Base-by-base conservation (phyloP, 2,888 invertebrate genomes). In the Drosophila barbarae region DNA sequence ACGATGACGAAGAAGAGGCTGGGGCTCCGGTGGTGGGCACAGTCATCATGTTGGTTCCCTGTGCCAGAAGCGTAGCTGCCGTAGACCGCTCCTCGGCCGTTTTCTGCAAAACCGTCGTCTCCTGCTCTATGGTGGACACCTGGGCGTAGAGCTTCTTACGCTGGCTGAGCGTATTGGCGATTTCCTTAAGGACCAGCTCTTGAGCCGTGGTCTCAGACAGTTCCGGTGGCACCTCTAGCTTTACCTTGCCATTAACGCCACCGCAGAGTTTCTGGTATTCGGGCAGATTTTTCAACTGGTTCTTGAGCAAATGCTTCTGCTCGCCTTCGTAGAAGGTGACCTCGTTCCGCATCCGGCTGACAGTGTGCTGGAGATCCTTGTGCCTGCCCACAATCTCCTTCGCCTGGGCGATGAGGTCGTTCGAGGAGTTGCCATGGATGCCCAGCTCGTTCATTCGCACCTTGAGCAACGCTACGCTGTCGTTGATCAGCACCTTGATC, bases 371-470 rank as follows among this genome's bases (percentile, higher is more conserved):
- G 61, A 98, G 90, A 87, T 98, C 97, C 88, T 97, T 97, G 88
- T 98, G 98, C 30, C 96, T 91, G 58, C 96, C 93, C 32, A 98
- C 97, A 80, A 98, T 98, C 90, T 97, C 96, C 88, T 96, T 96
- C 54, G 96, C 96, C 89, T 95, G 95, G 6, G 95, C 93, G 60
- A 96, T 91, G 60, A 96, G 90, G 89, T 96, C 96, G 57, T 95
- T 95, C 0, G 96, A 95, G 67, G 95, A 95, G 57, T 93, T 94
- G 18, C 95, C 95, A 89, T 95, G 95, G 69, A 98, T 96, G 69
- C 96, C 96, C 76, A 98, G 91, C 90, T 98, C 98, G 79, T 94
- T 94, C 94, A 98, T 95, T 70, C 98, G 92, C 44, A 95, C 94
- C 89, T 97, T 96, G 39, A 98, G 90, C 74, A 97, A 90, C 30